Evolutionary conservation across 1,140 invertebrate genomes (phyloP), one percentile per base, ranked within the genome.

Genomic region (Euschistus heros): DNA sequence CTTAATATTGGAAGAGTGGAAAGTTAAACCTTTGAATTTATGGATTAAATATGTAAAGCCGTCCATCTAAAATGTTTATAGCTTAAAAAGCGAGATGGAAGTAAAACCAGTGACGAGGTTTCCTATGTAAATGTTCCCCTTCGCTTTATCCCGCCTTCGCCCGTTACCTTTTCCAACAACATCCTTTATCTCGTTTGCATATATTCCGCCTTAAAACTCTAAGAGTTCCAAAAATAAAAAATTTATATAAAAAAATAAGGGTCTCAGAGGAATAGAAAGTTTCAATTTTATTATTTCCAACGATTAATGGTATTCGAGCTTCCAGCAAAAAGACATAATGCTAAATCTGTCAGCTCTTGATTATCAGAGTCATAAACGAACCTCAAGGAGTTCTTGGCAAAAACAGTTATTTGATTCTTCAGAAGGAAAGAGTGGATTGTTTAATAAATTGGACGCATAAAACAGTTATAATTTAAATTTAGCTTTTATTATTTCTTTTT

Each of bases 21-120:
- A 57, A 57, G 54, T 57, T 57, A 57, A 57, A 57, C 24, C 54
- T 57, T 24, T 24, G 24, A 57, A 57, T 57, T 57, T 57, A 57
- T 57, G 54, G 54, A 14, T 24, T 57, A 57, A 57, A 57, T 57
- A 57, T 57, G 54, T 57, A 24, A 57, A 57, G 24, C 26, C 24
- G 54, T 57, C 54, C 54, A 57, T 57, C 24, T 57, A 26, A 57
- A 57, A 57, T 57, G 54, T 57, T 57, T 57, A 57, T 26, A 26
- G 47, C 47, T 50, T 50, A 57, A 5, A 22, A 57, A 26, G 54
- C 3, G 24, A 57, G 54, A 26, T 57, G 54, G 24, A 7, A 22
- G 54, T 57, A 17, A 20, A 50, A 18, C 47, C 22, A 22, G 22
- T 50, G 47, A 20, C n/a, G 22, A 22, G 54, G 18, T 37, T 37